Percentiles rank a stretch among this genome's conserved stretches.
Conservation (phyloP, 2,888 invertebrate genomes). For the Incurvaria masculella region DNA sequence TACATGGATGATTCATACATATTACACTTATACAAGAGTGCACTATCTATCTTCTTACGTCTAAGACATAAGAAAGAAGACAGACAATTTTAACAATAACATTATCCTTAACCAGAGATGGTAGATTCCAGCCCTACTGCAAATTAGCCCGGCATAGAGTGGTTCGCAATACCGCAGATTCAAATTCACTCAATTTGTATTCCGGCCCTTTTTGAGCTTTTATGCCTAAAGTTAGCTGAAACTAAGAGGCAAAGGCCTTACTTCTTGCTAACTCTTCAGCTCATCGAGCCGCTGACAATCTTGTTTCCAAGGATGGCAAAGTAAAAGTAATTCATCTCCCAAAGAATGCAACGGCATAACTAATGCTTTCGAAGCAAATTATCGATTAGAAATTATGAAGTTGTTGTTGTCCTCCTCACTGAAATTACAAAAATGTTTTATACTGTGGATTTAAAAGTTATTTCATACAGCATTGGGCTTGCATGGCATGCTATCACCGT, state of each 20-base stretch:
- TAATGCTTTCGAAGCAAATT: neutral
- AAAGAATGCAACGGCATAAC: neutral
- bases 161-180: too few relatives aligned
- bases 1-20: too few relatives aligned
- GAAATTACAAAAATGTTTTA: neutral
- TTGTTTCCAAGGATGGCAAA: neutral
- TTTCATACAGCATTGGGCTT: neutral
- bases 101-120: too few relatives aligned
- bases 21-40: too few relatives aligned
- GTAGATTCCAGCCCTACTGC: too few relatives aligned
- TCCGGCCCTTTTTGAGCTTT: too few relatives aligned
- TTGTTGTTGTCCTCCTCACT: neutral
- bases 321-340: neutral
- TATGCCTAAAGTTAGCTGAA: neutral
- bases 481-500: neutral
- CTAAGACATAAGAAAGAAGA: too few relatives aligned
- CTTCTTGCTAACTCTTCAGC: neutral
- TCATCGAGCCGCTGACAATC: neutral
- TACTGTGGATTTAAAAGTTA: neutral
- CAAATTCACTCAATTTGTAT: too few relatives aligned
- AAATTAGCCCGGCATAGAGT: too few relatives aligned
- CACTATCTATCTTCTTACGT: too few relatives aligned
- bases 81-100: too few relatives aligned
- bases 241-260: neutral
- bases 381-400: neutral